Base-by-base conservation (phyloP, 2,888 invertebrate species). In the Lordiphosa fenestrarum region DNA sequence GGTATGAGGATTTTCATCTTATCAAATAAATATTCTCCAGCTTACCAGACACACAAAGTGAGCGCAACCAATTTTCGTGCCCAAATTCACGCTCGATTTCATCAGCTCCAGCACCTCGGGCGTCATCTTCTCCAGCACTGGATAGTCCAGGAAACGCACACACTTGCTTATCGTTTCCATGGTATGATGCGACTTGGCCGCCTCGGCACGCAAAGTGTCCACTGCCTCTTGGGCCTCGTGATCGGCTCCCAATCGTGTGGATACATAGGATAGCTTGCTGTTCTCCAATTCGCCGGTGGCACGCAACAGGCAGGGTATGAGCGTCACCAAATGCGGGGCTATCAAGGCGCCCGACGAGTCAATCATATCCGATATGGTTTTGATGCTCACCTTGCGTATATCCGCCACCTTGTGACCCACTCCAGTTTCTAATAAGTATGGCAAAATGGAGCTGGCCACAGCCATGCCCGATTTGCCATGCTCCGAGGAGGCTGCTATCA, bases 241-340 rank as follows among this genome's bases (percentile, higher is more conserved):
- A 70, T 94, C 94, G 0, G 92, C 92, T 4, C 92, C 93, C 44
- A 94, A 90, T 39, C 93, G 92, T 0, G 94, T 94, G 66, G 96
- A 95, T 57, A 96, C 90, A 89, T 96, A 95, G 23, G 95, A 95
- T 42, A 97, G 90, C 71, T 94, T 93, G 5, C 93, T 91, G 0
- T 94, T 94, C 88, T 98, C 97, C 38, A 96, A 90, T 84, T 97
- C 97, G 0, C 96, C 95, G 0, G 96, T 95, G 6, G 97, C 95
- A 81, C 94, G 94, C 46, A 98, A 90, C 51, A 98, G 90, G 6
- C 96, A 95, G 0, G 96, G 95, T 66, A 97, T 94, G 51, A 98
- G 90, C 47, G 93, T 92, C 0, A 94, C 91, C 49, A 98, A 90
- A 90, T 96, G 96, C 0, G 96, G 95, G 65, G 94, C 94, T 10